Base-by-base conservation (phyloP, 2,888 invertebrate species). In the Willowsia nigromaculata region DNA sequence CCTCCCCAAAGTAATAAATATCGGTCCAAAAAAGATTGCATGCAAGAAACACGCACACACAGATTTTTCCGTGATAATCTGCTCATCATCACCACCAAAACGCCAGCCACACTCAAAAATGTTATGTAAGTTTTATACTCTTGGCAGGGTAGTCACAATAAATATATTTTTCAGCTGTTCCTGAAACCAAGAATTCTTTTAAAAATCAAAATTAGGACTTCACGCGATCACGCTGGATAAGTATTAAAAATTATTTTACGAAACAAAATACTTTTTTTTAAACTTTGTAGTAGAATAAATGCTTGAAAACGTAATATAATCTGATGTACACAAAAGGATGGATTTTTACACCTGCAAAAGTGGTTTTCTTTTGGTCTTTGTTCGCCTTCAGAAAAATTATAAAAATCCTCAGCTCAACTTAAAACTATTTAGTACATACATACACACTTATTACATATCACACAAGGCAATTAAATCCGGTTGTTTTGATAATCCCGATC, bases 321-420 rank as follows among this genome's bases (percentile, higher is more conserved):
- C 25, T 50, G 50, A 0, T 15, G 22, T 56, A 56, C 18, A n/a
- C 25, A 50, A 76, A 50, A n/a, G 27, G 50, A n/a, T 25, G 50
- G 30, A 30, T 47, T 56, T 59, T 68, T 88, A 84, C 88, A 88
- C 88, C 88, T 88, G 88, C 88, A 65, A 81, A 87, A 87, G 87
- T 88, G 83, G 62, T 83, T 76, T 22, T 37, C 15, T 27, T 59
- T 62, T 25, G 62, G 40, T 56, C 59, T 59, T 74, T 74, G 85
- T 74, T 50, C 50, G 76, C 76, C 76, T 76, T 76, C 76, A 76
- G 27, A 76, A 68, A 76, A 22, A 30, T 27, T 5, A 33, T n/a
- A 33, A 68, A 33, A 37, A n/a, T 9, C 22, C 68, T 1, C 2
- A 13, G 15, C 47, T 27, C 30, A n/a, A 7, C 68, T 33, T n/a